A percentile compares a stretch with the other conserved stretches of the same genome.
Conservation (phyloP, 2,113 vertebrate genomes). For the Toxotes chatareus region DNA sequence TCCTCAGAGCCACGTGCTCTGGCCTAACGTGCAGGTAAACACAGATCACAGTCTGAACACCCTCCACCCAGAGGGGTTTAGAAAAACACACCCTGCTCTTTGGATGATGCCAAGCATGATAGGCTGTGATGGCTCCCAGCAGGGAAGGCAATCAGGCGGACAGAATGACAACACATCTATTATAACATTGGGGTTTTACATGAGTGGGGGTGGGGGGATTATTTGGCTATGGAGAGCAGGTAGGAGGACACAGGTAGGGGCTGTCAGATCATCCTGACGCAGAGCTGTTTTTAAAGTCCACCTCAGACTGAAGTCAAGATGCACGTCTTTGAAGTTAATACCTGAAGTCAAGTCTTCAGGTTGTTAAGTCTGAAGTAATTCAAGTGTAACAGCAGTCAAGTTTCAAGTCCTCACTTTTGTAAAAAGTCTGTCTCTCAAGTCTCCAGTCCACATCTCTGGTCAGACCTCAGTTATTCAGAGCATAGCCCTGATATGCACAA, state of each 20-base stretch:
- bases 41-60: conserved; percentile 24
- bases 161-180: conserved; percentile 44
- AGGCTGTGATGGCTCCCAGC: conserved; percentile 48
- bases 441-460: neutral
- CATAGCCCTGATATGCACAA: neutral
- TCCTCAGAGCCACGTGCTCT: neutral
- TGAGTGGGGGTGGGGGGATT: neutral
- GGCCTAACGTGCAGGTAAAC: conserved; percentile 30
- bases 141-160: conserved; percentile 60
- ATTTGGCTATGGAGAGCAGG: neutral
- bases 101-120: conserved; percentile 43
- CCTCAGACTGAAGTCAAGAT: too few species aligned
- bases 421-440: too few species aligned
- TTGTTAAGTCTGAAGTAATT: neutral
- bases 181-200: conserved; percentile 19
- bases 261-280: neutral
- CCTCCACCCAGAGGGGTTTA: conserved; percentile 9
- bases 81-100: conserved; percentile 22
- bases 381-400: neutral
- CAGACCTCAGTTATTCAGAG: neutral
- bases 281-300: neutral
- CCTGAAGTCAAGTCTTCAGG: neutral
- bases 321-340: too few species aligned
- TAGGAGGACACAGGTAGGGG: conserved; percentile 6
- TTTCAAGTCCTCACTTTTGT: neutral